Evolutionary conservation across 2,797 vertebrate species (phyloP), one percentile per base, ranked within the genome.

Genomic region (Cuniculus paca): DNA sequence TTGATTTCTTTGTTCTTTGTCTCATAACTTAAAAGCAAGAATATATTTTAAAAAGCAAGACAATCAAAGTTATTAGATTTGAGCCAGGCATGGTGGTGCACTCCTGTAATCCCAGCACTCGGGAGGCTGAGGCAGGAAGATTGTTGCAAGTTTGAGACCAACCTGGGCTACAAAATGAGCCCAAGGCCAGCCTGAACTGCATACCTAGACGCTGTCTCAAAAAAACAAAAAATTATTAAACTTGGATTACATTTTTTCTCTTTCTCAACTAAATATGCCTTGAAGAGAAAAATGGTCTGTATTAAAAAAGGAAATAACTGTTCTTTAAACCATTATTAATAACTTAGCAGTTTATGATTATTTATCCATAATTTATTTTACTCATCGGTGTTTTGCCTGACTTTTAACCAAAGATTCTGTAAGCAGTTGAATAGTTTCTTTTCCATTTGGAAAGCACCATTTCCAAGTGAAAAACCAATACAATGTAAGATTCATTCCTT

Each of bases 221-320:
- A n/a, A n/a, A n/a, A n/a, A n/a, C n/a, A n/a, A n/a, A 72, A 88
- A 87, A 72, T 79, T 63, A 88, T 93, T 93, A 86, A 65, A 78
- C n/a, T 78, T 34, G 79, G 39, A 56, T 56, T 78, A 61, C 11
- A 68, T 52, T 92, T 92, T 86, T 50, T 52, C 31, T 83, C 61
- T 88, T 88, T 63, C 12, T 45, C 34, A 79, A 84, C 70, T 52
- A 88, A 92, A 96, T 86, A 39, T 86, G 19, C n/a, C 50, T 68
- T 75, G 65, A 79, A 81, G 31, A 85, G 19, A 87, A 50, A 91
- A 85, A 80, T 77, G 17, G 36, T 60, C 84, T 89, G 68, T 81
- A 85, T 74, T 17, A 63, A 5, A 28, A 79, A 86, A 60, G 60
- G 79, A 19, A 20, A 92, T 54, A 45, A 16, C 26, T 50, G 50